Evolutionary conservation across 2,113 vertebrate species (phyloP).

Genomic region (Hucho hucho): DNA sequence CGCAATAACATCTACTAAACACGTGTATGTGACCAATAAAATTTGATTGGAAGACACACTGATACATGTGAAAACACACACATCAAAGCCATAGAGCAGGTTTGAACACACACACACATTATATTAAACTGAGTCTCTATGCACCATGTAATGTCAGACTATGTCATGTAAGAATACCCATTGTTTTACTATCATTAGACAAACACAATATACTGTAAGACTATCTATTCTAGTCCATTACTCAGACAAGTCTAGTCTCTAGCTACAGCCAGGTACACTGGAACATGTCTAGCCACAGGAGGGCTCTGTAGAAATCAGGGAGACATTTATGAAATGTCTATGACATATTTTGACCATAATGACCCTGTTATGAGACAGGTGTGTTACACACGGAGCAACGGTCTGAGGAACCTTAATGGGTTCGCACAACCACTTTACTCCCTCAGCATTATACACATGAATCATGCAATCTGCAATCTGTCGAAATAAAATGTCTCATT

Average conservation of each 20-base stretch:
- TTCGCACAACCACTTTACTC: not conserved
- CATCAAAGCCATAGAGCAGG: not conserved
- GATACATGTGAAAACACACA: constrained; percentile 11
- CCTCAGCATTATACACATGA: not conserved
- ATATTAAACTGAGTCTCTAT: not conserved
- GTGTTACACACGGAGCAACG: constrained; percentile 26
- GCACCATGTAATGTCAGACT: too few relatives aligned
- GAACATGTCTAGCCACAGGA: not conserved
- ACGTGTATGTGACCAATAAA: too few relatives aligned
- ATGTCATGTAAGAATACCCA: too few relatives aligned
- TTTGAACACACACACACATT: not conserved
- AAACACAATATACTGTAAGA: too few relatives aligned
- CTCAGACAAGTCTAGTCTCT: too few relatives aligned
- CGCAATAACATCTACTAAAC: too few relatives aligned
- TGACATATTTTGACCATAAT: constrained; percentile 27
- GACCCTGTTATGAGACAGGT: constrained; percentile 43
- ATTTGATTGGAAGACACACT: constrained; percentile 8
- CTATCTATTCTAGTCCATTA: too few relatives aligned
- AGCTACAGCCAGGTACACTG: not conserved
- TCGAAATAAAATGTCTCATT: too few relatives aligned
- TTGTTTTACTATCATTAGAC: too few relatives aligned
- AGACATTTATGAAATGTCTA: constrained; percentile 4
- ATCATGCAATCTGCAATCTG: not conserved
- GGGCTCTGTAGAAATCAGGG: not conserved
- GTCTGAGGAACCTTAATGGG: not conserved